Evolutionary conservation across 2,888 invertebrate genomes (phyloP), one percentile per base, ranked within the genome.

Genomic region (Megastigmus dorsalis): DNA sequence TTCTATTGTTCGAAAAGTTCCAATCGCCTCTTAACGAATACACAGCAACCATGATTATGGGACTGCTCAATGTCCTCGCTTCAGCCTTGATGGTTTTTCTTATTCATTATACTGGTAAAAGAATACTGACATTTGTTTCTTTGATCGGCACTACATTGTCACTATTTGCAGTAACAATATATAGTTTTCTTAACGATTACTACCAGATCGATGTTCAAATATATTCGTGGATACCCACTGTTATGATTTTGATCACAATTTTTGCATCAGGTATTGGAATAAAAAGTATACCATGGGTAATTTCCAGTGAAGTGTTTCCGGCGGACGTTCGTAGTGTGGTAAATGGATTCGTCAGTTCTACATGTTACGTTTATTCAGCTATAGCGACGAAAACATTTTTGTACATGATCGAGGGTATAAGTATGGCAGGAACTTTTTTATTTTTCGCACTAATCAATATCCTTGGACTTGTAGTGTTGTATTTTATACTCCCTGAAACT

Each of bases 401-500:
- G 1, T 30, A 60, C 26, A 52, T 38, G 62, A 1, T 70, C 1
- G 2, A 54, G 15, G 2, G 6, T 9, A 23, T 70, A 13, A 38
- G 23, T 0, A 2, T 95, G 68, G 91, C 93, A 74, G 94, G 94
- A 4, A 93, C 93, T 0, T 95, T 94, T 83, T 91, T 93, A 82
- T 90, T 94, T 30, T 94, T 94, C 84, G 91, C 92, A 0, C 78
- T 88, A 2, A 89, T 94, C 2, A 91, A 93, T 80, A 84, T 93
- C 2, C 74, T 91, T 0, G 95, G 95, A 0, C 89, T 91, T 15
- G 76, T 91, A 3, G 85, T 92, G 10, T 89, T 95, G 33, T 94
- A 92, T 83, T 92, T 92, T 73, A 88, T 91, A 26, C 86, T 96
- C 72, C 95, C 95, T 0, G 95, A 96, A 89, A 96, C 96, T 0